Base-by-base conservation (phyloP, 1,140 invertebrate genomes). In the Helicoverpa zea region DNA sequence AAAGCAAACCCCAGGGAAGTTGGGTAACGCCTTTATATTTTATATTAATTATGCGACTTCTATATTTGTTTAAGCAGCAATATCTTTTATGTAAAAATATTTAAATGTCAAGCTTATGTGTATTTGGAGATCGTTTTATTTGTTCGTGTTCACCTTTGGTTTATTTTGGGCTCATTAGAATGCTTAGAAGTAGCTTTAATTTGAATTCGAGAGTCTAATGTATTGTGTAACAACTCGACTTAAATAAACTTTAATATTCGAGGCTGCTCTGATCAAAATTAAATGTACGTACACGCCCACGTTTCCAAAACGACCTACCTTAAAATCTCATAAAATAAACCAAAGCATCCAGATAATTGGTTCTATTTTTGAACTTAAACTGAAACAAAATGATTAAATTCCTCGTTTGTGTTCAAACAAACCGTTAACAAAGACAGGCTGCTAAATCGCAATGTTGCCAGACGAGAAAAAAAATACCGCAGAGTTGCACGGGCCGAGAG, bases 31-130 rank as follows among this genome's bases (percentile, higher is more conserved):
- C 63, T 51, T 35, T 58, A 81, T 72, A 77, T 63, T 72, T 5
- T 51, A 14, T 56, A 58, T 16, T 82, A 81, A 84, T 84, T 81
- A 76, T 43, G 49, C 35, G 68, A 78, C 7, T 74, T 74, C 16
- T 56, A 35, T 74, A 66, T 58, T 64, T 66, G 23, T 52, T 52
- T 29, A 29, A 4, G 23, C 3, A 30, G 18, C 16, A 18, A 18
- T 58, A 23, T 29, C 4, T 18, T 61, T 63, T 9, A 63, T 12
- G 18, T 63, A 11, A 63, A 30, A 2, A 23, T 23, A 14, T 18
- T 16, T 58, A 16, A 63, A 29, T 30, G 59, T 30, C 11, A 30
- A 63, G 29, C 1, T 43, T 43, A 9, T 43, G 35, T 43, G 35
- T 43, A 9, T 43, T 9, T 43, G 35, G 5, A 43, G 5, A 9